Base-by-base conservation (phyloP, 2,888 invertebrate genomes). In the Odontomyia ornata region DNA sequence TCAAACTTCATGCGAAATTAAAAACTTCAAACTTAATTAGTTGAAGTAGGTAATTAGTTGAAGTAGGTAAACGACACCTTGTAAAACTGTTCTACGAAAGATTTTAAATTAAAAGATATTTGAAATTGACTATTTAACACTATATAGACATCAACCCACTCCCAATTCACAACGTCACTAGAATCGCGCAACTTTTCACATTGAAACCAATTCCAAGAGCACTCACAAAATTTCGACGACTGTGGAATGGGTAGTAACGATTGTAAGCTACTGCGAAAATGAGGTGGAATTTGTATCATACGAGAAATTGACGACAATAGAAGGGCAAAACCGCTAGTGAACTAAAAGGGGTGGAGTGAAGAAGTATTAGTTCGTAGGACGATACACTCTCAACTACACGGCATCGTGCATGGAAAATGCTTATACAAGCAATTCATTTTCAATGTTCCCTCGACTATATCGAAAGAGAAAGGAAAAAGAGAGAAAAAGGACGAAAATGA, bases 281-380 rank as follows among this genome's bases (percentile, higher is more conserved):
- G 60, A 36, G 52, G 52, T 73, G 43, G 60, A 73, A 73, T 57
- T 57, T 36, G 60, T 73, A 30, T 57, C 30, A 60, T 36, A 73
- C 36, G 36, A 36, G 52, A 23, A 30, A 47, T 73, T 28, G 60
- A 60, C 23, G 60, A 73, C 60, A 73, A 73, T 60, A 36, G 73
- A 36, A 27, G 21, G 23, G n/a, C n/a, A 4, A 57, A 36, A n/a
- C 57, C 30, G 15, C 25, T 1, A 13, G 7, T 15, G 23, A 27
- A 30, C 15, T 21, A 36, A 57, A 57, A 73, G 73, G 60, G 69
- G 65, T 36, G 65, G 71, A 72, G 71, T 52, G 27, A 46, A 25
- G 69, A 25, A 46, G 69, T 25, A 60, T 56, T 36, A 57, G 73
- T 57, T 56, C n/a, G 36, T 15, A 73, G 60, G 57, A 36, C 7